These are phyloP conservation scores for Anodontia alba DNA, from an alignment of 2,888 invertebrate genomes.

Conservation along the genomic window DNA sequence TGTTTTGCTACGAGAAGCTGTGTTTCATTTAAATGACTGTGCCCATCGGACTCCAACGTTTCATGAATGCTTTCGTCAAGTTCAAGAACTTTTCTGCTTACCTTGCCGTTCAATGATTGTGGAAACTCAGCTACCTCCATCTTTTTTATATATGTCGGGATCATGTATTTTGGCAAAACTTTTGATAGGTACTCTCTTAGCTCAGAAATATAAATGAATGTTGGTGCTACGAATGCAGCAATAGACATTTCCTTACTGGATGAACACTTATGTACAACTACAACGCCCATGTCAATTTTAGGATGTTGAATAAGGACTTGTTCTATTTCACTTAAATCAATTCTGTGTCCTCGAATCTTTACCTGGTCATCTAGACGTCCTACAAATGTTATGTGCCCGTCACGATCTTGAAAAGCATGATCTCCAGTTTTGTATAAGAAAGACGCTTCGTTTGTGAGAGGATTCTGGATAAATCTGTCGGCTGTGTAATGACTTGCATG, in stretches of 20 bases:
- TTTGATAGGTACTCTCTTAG: slow-evolving; percentile 67
- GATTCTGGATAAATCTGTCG: slow-evolving; percentile 77
- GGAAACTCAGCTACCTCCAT: slow-evolving; percentile 65
- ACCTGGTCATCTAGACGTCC: slow-evolving; percentile 92
- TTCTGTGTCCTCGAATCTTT: slow-evolving; percentile 89
- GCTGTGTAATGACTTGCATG: slow-evolving; percentile 87
- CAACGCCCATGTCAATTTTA: slow-evolving; percentile 70
- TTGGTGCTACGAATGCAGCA: slow-evolving; percentile 71
- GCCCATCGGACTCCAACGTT: slow-evolving; percentile 30
- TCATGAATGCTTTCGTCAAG: slow-evolving; percentile 66
- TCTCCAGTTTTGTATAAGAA: slow-evolving; percentile 93
- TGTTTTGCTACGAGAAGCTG: slow-evolving; percentile 65
- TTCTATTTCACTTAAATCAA: slow-evolving; percentile 94
- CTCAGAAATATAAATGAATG: slow-evolving; percentile 66
- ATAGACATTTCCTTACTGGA: slow-evolving; percentile 54
- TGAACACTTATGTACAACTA: slow-evolving; percentile 65
- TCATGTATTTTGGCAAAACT: slow-evolving; percentile 72
- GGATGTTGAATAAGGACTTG: slow-evolving; percentile 71
- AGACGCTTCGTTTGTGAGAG: slow-evolving; percentile 37
- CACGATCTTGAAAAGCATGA: slow-evolving; percentile 89
- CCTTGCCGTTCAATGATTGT: slow-evolving; percentile 69
- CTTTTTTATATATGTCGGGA: slow-evolving; percentile 69
- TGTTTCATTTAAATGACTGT: slow-evolving; percentile 66
- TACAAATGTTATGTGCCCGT: slow-evolving; percentile 89
- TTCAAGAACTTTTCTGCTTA: slow-evolving; percentile 65